phyloP scores from a whole-genome alignment of 2,888 invertebrate species.

The Scaptomyza tumidula region DNA sequence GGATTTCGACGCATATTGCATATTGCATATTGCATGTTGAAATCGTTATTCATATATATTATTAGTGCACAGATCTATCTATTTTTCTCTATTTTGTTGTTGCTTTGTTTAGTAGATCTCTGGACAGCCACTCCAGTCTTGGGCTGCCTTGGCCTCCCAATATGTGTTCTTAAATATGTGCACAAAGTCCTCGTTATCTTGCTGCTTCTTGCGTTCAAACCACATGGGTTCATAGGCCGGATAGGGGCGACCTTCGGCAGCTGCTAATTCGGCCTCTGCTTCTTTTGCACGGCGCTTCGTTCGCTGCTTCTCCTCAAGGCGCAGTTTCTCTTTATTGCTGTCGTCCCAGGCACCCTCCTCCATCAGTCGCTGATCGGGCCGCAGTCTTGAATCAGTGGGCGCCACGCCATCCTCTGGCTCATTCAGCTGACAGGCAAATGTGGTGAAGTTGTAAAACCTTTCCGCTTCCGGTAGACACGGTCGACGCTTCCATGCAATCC shows the following conservation, averaged over 20 bases:
- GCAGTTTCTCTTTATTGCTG: slow-evolving; percentile 93
- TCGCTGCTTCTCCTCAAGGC: slow-evolving; percentile 98
- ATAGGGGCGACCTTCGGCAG: slow-evolving; percentile 88
- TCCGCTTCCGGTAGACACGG: slow-evolving; percentile 89
- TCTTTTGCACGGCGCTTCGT: slow-evolving; percentile 91
- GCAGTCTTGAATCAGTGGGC: slow-evolving; percentile 95
- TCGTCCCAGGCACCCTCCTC: slow-evolving; percentile 96
- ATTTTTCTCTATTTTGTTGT: not conserved
- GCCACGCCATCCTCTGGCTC: slow-evolving; percentile 96
- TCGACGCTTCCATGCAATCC: slow-evolving; percentile 93
- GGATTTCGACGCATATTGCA: slow-evolving; percentile 40
- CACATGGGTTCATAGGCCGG: slow-evolving; percentile 92
- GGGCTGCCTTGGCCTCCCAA: slow-evolving; percentile 95
- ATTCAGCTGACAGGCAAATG: slow-evolving; percentile 97
- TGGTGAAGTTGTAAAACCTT: slow-evolving; percentile 96
- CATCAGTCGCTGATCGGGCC: slow-evolving; percentile 99
- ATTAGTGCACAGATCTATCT: slow-evolving; percentile 26
- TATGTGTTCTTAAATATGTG: slow-evolving; percentile 95
- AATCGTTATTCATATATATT: slow-evolving; percentile 43
- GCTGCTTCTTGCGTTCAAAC: slow-evolving; percentile 94
- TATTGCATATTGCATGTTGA: slow-evolving; percentile 42
- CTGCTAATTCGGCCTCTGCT: slow-evolving; percentile 90
- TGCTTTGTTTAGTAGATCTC: slow-evolving; percentile 87
- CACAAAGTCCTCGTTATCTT: slow-evolving; percentile 87
- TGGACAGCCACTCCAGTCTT: slow-evolving; percentile 96